Conservation (phyloP, 2,113 vertebrate genomes). For the Stigmatopora argus region DNA sequence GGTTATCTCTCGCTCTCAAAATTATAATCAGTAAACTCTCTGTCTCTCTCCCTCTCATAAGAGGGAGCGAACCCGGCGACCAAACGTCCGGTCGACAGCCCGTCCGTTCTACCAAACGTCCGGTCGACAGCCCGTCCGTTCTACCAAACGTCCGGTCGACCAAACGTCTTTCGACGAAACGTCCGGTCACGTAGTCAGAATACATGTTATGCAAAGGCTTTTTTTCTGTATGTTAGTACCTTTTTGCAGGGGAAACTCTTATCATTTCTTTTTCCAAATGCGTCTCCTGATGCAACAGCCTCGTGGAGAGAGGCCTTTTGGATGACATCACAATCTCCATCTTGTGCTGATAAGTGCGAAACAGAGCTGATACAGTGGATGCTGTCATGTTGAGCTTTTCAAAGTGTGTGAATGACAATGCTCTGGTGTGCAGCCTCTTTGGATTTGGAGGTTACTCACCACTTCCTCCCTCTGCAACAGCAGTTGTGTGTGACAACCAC, state of each 20-base stretch:
- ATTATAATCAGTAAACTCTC: too few species aligned
- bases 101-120: too few species aligned
- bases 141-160: too few species aligned
- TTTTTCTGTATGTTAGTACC: slow-evolving; percentile 34
- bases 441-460: slow-evolving; percentile 48
- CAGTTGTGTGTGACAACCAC: slow-evolving; percentile 16
- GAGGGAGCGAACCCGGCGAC: too few species aligned
- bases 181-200: too few species aligned
- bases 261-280: slow-evolving; percentile 27
- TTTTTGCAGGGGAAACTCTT: slow-evolving; percentile 52
- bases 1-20: too few species aligned
- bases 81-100: too few species aligned
- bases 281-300: slow-evolving; percentile 21
- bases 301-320: not conserved
- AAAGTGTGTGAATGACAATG: not conserved
- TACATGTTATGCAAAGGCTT: not conserved
- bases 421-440: slow-evolving; percentile 1
- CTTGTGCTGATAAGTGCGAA: slow-evolving; percentile 27
- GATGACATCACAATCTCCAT: slow-evolving; percentile 6
- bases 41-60: too few species aligned
- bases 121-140: too few species aligned
- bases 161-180: too few species aligned
- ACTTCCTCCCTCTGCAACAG: slow-evolving; percentile 46
- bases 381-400: not conserved
- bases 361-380: not conserved